Conservation (phyloP, 2,113 vertebrate species). For the Electrona antarctica region DNA sequence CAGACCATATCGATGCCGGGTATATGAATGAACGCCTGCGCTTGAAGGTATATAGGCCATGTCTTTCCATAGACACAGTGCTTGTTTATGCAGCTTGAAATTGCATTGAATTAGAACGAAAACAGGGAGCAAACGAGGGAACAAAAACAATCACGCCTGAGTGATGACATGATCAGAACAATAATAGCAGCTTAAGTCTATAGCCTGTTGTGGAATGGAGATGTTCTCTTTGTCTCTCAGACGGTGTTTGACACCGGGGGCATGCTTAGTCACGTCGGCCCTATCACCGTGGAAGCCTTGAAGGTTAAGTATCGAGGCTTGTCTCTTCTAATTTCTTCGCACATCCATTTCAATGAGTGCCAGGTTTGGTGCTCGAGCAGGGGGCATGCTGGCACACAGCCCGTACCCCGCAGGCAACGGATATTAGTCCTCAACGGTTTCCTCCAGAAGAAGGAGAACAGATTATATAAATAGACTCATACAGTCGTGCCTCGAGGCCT, state of each 20-base stretch:
- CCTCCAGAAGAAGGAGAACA: slow-evolving; percentile 42
- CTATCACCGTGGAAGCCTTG: background rate
- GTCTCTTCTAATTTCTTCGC: slow-evolving; percentile 26
- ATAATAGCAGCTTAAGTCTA: too few relatives aligned
- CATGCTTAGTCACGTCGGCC: too few relatives aligned
- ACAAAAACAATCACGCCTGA: too few relatives aligned
- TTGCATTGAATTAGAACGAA: too few relatives aligned
- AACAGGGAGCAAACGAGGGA: too few relatives aligned
- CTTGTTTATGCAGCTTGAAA: background rate
- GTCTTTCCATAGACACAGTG: background rate
- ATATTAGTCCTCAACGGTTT: slow-evolving; percentile 56
- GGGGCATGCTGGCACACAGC: background rate
- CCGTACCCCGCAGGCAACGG: background rate
- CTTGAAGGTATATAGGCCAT: too few relatives aligned
- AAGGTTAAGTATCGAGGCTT: background rate
- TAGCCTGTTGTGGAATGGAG: too few relatives aligned
- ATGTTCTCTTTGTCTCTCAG: too few relatives aligned
- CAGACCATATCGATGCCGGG: too few relatives aligned
- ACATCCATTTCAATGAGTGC: slow-evolving; percentile 18
- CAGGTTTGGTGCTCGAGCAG: slow-evolving; percentile 5
- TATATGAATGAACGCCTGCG: too few relatives aligned
- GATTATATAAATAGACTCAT: slow-evolving; percentile 59
- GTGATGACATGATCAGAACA: too few relatives aligned
- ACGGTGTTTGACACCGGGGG: too few relatives aligned
- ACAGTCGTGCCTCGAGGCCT: slow-evolving; percentile 53